Base-by-base conservation (phyloP, 1,140 invertebrate genomes). In the Dinoponera quadriceps region DNA sequence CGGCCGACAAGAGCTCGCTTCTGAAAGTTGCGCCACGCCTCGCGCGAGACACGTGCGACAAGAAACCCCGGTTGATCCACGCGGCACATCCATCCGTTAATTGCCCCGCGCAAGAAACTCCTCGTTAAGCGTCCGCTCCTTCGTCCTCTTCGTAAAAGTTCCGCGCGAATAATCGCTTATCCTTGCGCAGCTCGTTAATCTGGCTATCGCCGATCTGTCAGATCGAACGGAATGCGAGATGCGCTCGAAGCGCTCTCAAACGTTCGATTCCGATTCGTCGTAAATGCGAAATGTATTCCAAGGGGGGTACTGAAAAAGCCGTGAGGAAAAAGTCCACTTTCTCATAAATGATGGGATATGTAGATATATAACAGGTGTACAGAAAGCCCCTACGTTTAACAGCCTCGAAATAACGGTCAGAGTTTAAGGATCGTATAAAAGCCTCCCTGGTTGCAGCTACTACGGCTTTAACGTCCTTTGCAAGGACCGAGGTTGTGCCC, bases 31-130 rank as follows among this genome's bases (percentile, higher is more conserved):
- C 44, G 18, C 7, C 55, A 55, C 65, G 63, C 54, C 20, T 55
- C 54, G 25, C 55, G 55, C 55, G 25, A 57, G 55, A 73, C 78
- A 81, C 55, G 68, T 73, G 48, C 33, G 29, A 11, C 38, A 48
- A 80, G 73, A 80, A 77, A 80, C 38, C 48, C 59, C 7, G 33
- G 72, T 84, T 84, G 73, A 59, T 60, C 44, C 65, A 49, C 59
- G 49, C 20, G 27, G 63, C 51, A 78, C 63, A 78, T 55, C 48
- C 20, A 63, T 69, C 66, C 66, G 29, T 73, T 81, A 66, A 86
- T 75, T 73, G 69, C 62, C 65, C 33, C 22, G 78, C 51, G 65
- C 68, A 83, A 87, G 81, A 85, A 85, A 73, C 13, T 25, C 59
- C 38, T 59, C 71, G 78, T 55, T 73, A 73, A 82, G 49, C 60